These are phyloP conservation scores for Diplodus sargus DNA, from an alignment of 2,797 vertebrate genomes.

Conservation along the genomic window DNA sequence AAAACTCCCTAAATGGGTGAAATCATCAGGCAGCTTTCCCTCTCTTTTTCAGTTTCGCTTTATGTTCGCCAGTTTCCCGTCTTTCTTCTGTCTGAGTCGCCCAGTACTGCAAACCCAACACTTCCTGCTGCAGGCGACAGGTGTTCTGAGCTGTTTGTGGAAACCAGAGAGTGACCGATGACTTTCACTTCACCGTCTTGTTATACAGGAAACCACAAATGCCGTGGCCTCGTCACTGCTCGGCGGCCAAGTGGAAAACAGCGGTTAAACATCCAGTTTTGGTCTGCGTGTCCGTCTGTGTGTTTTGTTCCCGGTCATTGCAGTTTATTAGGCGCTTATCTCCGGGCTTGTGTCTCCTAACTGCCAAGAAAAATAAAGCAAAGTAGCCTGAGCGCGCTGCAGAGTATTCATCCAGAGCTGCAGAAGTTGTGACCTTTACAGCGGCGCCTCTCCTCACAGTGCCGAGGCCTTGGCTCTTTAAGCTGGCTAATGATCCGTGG, in stretches of 20 bases:
- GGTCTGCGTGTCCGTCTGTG: neutral
- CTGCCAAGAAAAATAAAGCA: conserved; percentile 47
- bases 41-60: too few relatives aligned
- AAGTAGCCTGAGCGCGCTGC: conserved; percentile 25
- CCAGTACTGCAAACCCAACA: neutral
- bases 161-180: neutral
- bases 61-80: too few relatives aligned
- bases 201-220: neutral
- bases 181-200: neutral
- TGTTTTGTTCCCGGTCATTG: conserved; percentile 18
- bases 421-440: conserved; percentile 71
- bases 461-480: conserved; percentile 66
- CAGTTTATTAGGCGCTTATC: conserved; percentile 49
- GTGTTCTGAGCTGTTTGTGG: neutral
- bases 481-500: conserved; percentile 76
- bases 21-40: too few relatives aligned
- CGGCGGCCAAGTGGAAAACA: neutral
- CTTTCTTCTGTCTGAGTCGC: too few relatives aligned
- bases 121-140: neutral
- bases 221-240: neutral
- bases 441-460: conserved; percentile 39
- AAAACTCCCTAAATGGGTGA: too few relatives aligned
- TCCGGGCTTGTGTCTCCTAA: conserved; percentile 32
- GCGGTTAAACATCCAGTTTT: neutral
- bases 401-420: conserved; percentile 37